Evolutionary conservation across 2,888 invertebrate species (phyloP), one percentile per base, ranked within the genome.

Genomic region (Hyposoter dolosus): DNA sequence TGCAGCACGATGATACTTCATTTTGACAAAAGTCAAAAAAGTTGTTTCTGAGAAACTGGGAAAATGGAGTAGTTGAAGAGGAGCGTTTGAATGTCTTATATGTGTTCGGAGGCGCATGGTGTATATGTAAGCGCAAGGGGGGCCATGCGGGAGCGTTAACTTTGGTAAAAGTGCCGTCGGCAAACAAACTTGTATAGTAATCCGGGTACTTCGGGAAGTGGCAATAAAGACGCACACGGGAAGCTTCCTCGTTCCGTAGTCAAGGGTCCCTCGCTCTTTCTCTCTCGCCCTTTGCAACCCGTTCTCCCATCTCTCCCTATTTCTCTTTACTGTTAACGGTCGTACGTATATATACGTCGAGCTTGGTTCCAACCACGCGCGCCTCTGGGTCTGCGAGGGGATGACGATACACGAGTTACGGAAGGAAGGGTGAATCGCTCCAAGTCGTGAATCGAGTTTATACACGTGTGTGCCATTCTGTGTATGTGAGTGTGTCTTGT

Each of bases 171-270:
- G 87, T 87, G 78, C 82, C 88, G 85, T 88, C 87, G 87, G 88
- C 88, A 87, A 88, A 88, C 88, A 88, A 88, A 88, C 86, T 88
- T 87, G 84, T 87, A 84, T 84, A 84, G 84, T 82, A 83, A 86
- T 88, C 86, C 82, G 82, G 86, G 86, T 86, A 86, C 86, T 86
- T 82, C 83, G 87, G 87, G 86, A 86, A 86, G 86, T 83, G 86
- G 88, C 84, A 88, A 86, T 87, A 88, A 87, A 87, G 83, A 83
- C 82, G 72, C 71, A 82, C 74, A 79, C 78, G 84, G 75, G 75
- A 78, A 82, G 82, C 82, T 71, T 69, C 83, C 80, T 72, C 83
- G 74, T 83, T 79, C 79, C 80, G 71, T 68, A 69, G 65, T 76
- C 80, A 60, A 28, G 47, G 28, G 32, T 28, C 23, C 10, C 32